phyloP scores from a whole-genome alignment of 1,140 invertebrate genomes.

The Drosophila auraria region DNA sequence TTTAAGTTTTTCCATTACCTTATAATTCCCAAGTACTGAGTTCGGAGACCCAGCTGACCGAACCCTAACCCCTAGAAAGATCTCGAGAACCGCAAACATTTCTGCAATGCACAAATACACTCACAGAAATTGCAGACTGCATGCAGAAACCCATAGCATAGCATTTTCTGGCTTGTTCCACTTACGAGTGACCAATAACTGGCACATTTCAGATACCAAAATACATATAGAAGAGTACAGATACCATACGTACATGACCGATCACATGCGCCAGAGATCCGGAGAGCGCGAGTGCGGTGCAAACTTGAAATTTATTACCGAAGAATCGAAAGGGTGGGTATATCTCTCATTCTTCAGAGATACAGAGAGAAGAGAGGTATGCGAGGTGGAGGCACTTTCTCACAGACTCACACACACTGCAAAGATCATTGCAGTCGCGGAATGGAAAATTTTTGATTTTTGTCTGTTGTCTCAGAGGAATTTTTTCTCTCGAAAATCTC shows the following conservation, averaged over 20 bases:
- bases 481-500: conserved; percentile 54
- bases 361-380: conserved; percentile 10
- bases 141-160: conserved; percentile 15
- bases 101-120: conserved; percentile 16
- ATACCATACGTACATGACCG: conserved; percentile 15
- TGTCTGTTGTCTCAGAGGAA: conserved; percentile 51
- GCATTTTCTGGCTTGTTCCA: conserved; percentile 47
- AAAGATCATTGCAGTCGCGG: conserved; percentile 37
- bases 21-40: not conserved
- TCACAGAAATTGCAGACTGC: conserved; percentile 6
- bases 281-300: conserved; percentile 34
- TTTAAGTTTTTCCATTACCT: too few species aligned
- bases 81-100: conserved; percentile 16
- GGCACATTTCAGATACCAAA: conserved; percentile 20
- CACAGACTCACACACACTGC: conserved; percentile 11
- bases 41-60: not conserved
- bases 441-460: conserved; percentile 79
- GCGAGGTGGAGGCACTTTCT: conserved; percentile 19
- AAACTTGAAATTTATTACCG: conserved; percentile 65
- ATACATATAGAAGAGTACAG: conserved; percentile 14
- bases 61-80: not conserved
- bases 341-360: conserved; percentile 2
- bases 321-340: conserved; percentile 5
- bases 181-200: conserved; percentile 27
- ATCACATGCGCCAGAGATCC: conserved; percentile 38